A percentile compares a stretch with the other conserved stretches of the same genome.
Evolutionary conservation across 2,113 vertebrate species (phyloP).

Genomic region (Tetraodon nigroviridis): DNA sequence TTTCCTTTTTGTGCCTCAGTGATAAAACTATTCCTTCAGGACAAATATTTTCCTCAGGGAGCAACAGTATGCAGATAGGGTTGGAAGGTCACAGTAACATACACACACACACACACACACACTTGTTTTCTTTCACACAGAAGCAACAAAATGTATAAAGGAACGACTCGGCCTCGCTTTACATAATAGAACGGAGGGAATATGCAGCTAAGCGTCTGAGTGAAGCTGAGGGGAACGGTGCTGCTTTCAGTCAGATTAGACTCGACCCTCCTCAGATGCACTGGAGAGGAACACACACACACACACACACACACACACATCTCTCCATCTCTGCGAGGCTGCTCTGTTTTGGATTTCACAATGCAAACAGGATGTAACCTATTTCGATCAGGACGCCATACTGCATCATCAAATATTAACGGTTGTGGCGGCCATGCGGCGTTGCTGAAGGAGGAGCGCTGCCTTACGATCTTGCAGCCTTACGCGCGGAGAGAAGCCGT

Average conservation of each 20-base stretch:
- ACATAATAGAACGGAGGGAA: conserved; percentile 52
- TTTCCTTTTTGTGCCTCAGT: conserved; percentile 18
- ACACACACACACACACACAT: conserved; percentile 16
- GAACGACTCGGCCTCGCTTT: conserved; percentile 41
- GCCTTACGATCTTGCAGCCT: conserved; percentile 9
- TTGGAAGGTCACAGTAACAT: conserved; percentile 50
- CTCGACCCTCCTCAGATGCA: conserved; percentile 47
- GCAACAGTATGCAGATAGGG: conserved; percentile 44
- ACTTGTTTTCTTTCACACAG: conserved; percentile 30
- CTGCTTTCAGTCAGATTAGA: conserved; percentile 56
- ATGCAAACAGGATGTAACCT: conserved; percentile 74
- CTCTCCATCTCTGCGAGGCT: conserved; percentile 33
- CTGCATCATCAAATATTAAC: conserved; percentile 79
- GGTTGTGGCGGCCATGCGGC: conserved; percentile 67
- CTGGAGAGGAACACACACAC: conserved; percentile 33
- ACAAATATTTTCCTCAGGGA: conserved; percentile 41
- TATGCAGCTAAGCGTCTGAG: conserved; percentile 49
- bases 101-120: conserved; percentile 3
- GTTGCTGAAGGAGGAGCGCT: conserved; percentile 48
- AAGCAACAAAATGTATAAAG: conserved; percentile 37
- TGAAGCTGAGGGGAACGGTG: conserved; percentile 49
- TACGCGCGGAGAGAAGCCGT: conserved; percentile 1
- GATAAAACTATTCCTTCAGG: conserved; percentile 44
- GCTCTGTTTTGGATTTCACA: conserved; percentile 61
- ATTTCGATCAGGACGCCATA: conserved; percentile 76